These are phyloP conservation scores for Cantharis flavilabris DNA, from an alignment of 2,888 invertebrate species.

Conservation along the genomic window DNA sequence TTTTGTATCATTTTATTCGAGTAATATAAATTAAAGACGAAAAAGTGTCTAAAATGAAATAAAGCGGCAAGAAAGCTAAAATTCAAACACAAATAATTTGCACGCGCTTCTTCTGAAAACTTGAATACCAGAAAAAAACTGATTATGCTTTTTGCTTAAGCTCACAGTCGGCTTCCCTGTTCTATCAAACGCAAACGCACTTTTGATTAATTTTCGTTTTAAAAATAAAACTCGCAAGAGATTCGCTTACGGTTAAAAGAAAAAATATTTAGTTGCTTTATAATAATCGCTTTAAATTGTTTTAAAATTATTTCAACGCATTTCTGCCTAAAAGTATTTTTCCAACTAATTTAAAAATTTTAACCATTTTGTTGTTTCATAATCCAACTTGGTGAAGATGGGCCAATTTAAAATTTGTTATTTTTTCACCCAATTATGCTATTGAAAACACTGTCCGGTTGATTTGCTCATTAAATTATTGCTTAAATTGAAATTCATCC, in stretches of 20 bases:
- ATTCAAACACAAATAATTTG: slow-evolving; percentile 23
- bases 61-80: slow-evolving; percentile 18
- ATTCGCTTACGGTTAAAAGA: background rate
- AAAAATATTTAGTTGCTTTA: slow-evolving; percentile 1
- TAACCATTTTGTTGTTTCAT: no score
- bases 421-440: no score
- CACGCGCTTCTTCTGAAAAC: slow-evolving; percentile 19
- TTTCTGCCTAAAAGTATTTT: background rate
- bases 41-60: slow-evolving; percentile 22
- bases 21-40: slow-evolving; percentile 20
- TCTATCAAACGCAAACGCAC: slow-evolving; percentile 3
- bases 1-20: slow-evolving; percentile 13
- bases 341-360: background rate
- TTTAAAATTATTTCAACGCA: background rate
- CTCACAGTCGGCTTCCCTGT: slow-evolving; percentile 5
- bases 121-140: slow-evolving; percentile 6
- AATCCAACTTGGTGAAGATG: no score
- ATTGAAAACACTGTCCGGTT: no score
- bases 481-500: no score
- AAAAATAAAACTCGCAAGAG: background rate
- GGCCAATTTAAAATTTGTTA: no score
- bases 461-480: no score
- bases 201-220: slow-evolving; percentile 3
- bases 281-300: background rate
- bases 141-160: slow-evolving; percentile 14